These are phyloP conservation scores for Poeciliopsis infans DNA, from an alignment of 2,797 vertebrate species.

Conservation along the genomic window DNA sequence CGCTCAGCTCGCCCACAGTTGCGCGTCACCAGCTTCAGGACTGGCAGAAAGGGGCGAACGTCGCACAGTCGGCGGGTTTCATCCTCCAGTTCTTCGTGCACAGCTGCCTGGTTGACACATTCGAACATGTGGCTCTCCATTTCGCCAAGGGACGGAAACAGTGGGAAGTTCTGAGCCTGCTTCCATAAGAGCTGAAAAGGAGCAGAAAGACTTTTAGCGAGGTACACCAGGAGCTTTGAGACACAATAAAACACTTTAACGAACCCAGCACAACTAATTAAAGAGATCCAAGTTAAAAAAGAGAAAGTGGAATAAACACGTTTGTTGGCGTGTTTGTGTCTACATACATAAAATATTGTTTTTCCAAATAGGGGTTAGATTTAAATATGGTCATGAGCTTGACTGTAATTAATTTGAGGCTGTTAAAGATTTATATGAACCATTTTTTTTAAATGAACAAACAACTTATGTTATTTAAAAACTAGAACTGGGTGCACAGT, in stretches of 20 bases:
- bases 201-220: constrained; percentile 8
- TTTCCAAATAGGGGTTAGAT: not conserved
- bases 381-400: not conserved
- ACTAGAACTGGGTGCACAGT: not conserved
- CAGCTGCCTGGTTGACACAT: constrained; percentile 96
- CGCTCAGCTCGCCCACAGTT: constrained; percentile 95
- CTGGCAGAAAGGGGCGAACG: constrained; percentile 94
- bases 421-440: not conserved
- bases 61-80: constrained; percentile 95
- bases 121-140: constrained; percentile 98
- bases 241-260: not conserved
- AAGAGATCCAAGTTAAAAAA: not conserved
- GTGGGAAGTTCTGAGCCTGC: constrained; percentile 92
- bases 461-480: not conserved
- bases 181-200: constrained; percentile 94
- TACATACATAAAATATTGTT: not conserved
- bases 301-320: not conserved
- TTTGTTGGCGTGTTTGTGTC: not conserved
- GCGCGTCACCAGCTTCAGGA: constrained; percentile 92
- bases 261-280: not conserved
- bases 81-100: constrained; percentile 96
- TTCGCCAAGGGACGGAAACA: constrained; percentile 92
- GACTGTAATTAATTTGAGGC: not conserved
- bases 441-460: not conserved
- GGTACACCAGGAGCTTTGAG: constrained; percentile 6